phyloP scores from a whole-genome alignment of 2,797 vertebrate species.

The Ciconia nigra region DNA sequence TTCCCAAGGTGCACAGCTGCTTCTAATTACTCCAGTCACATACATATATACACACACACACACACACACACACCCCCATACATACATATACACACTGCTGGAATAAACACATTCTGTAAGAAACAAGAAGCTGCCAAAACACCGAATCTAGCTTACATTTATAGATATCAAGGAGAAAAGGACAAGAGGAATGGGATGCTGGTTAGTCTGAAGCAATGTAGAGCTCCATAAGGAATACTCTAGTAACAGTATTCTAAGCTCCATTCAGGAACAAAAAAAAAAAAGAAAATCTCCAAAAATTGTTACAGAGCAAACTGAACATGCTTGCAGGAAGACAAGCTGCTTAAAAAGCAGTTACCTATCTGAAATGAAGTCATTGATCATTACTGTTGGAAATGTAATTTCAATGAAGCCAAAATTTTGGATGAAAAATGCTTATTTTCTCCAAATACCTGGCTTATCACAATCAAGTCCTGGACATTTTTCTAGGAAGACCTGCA shows the following conservation, averaged over 20 bases:
- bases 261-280: background rate
- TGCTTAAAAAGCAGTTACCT: background rate
- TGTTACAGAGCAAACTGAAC: background rate
- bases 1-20: background rate
- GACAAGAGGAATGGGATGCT: background rate
- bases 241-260: background rate
- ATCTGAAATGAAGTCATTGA: background rate
- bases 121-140: background rate
- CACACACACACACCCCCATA: rapidly evolving
- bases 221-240: background rate
- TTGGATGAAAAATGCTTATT: background rate
- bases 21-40: background rate
- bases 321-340: background rate
- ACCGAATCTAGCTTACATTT: background rate
- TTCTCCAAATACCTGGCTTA: background rate
- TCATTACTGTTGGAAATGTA: background rate
- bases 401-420: background rate
- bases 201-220: background rate
- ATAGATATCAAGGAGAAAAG: background rate
- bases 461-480: background rate
- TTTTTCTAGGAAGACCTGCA: background rate
- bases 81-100: background rate
- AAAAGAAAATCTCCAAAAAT: background rate
- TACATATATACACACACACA: too few relatives aligned
- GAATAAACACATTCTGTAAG: background rate